Percentiles rank a stretch among this genome's conserved stretches.
Conservation (phyloP, 2,797 vertebrate species). For the Pseudopleuronectes americanus region DNA sequence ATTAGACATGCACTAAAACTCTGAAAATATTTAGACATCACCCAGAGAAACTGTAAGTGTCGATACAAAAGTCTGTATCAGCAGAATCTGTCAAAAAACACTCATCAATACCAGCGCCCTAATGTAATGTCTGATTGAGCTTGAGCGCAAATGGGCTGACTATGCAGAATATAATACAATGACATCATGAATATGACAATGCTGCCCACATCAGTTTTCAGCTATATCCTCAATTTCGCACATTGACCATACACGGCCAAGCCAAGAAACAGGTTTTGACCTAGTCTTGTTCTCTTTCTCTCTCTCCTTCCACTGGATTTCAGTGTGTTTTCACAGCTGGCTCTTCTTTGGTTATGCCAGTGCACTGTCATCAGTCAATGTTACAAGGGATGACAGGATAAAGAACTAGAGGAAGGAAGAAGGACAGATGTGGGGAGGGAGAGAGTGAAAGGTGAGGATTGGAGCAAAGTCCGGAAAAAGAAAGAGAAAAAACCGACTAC, state of each 20-base stretch:
- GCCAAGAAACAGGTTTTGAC: not conserved
- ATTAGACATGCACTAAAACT: too few species aligned
- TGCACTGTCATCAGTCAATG: constrained; percentile 18
- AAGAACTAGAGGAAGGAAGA: constrained; percentile 17
- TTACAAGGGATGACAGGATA: constrained; percentile 21
- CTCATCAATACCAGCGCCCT: too few species aligned
- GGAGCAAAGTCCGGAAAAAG: constrained; percentile 6
- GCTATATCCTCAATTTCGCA: not conserved
- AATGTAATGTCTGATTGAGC: not conserved
- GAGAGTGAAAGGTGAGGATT: not conserved
- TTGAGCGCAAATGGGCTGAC: not conserved
- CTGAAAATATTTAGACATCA: too few species aligned
- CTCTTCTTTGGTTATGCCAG: constrained; percentile 22
- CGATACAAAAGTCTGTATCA: too few species aligned
- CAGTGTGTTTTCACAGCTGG: constrained; percentile 47
- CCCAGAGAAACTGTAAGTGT: too few species aligned
- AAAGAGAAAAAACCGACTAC: not conserved
- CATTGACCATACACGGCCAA: not conserved
- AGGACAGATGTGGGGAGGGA: constrained; percentile 6
- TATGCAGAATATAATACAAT: not conserved
- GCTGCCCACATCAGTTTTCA: not conserved
- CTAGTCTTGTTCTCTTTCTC: not conserved
- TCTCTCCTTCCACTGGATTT: constrained; percentile 2
- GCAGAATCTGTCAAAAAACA: too few species aligned
- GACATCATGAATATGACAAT: not conserved